Percentiles rank a stretch among this genome's conserved stretches.
These are phyloP conservation scores for Onychomys arenicola DNA, from an alignment of 2,797 vertebrate species.

Conservation along the genomic window DNA sequence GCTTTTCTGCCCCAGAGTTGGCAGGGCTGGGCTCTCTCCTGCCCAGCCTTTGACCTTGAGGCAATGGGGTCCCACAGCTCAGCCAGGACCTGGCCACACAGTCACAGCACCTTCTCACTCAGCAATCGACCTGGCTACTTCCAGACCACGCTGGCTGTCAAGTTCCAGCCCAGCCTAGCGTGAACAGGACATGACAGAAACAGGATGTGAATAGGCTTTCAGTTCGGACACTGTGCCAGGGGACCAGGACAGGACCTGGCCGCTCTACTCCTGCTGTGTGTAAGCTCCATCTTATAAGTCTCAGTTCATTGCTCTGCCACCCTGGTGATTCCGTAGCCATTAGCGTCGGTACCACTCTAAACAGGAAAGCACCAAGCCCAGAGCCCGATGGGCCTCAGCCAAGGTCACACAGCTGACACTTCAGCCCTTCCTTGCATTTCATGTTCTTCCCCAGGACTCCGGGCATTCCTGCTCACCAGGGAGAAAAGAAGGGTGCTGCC, in stretches of 20 bases:
- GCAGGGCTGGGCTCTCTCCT: background rate
- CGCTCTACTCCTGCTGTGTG: background rate
- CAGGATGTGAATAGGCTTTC: background rate
- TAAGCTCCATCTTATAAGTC: background rate
- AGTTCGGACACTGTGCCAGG: background rate
- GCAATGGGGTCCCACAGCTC: background rate
- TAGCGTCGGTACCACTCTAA: background rate
- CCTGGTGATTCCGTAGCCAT: background rate
- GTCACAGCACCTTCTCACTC: background rate
- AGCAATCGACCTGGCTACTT: background rate
- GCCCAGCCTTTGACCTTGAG: background rate
- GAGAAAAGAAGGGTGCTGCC: background rate
- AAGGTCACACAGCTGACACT: background rate
- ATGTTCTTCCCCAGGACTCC: background rate
- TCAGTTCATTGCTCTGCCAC: background rate
- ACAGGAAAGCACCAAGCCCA: background rate
- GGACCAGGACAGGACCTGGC: background rate
- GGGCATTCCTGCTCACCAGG: background rate
- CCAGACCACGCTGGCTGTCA: background rate
- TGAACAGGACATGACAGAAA: constrained; percentile 56
- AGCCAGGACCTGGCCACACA: background rate
- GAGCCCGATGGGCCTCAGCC: background rate
- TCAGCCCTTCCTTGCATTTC: background rate
- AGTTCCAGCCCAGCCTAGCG: background rate
- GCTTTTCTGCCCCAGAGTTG: background rate